Evolutionary conservation across 2,113 vertebrate species (phyloP).

Genomic region (Pyrgilauda ruficollis): DNA sequence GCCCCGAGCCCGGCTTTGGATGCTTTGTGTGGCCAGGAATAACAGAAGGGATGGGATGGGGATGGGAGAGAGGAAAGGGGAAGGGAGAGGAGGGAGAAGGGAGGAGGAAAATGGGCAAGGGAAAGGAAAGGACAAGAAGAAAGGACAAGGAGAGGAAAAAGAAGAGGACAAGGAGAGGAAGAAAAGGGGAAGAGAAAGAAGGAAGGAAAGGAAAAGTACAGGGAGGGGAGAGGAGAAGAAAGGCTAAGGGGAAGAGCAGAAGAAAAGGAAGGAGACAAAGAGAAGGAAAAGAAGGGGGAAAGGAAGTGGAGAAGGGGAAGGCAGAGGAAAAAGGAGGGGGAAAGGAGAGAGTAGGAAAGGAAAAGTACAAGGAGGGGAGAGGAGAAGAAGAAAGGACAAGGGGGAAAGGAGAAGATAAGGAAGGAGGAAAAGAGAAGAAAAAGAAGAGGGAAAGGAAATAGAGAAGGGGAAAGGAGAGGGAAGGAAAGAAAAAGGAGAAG

Average conservation of each 20-base stretch:
- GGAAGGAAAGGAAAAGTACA: too few relatives aligned
- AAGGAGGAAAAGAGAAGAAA: too few relatives aligned
- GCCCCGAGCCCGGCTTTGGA: background rate
- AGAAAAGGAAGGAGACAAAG: background rate
- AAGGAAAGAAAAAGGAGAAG: too few relatives aligned
- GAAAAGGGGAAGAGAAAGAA: background rate
- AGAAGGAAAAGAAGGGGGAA: too few relatives aligned
- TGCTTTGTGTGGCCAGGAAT: background rate
- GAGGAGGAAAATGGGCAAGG: too few relatives aligned
- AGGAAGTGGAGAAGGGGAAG: background rate
- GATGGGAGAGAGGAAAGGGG: background rate
- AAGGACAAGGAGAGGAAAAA: too few relatives aligned
- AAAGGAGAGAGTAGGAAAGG: background rate
- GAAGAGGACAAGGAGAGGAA: accelerated
- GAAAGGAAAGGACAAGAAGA: background rate
- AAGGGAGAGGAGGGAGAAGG: background rate
- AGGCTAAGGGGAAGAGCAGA: too few relatives aligned
- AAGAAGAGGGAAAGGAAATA: background rate
- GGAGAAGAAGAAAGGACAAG: background rate
- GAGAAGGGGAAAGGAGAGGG: background rate
- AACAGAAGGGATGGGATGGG: background rate
- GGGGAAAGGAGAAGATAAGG: background rate
- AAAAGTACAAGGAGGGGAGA: too few relatives aligned
- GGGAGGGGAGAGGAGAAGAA: background rate
- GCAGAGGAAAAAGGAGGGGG: background rate